Evolutionary conservation across 2,113 vertebrate species (phyloP).

Genomic region (Coturnix japonica): DNA sequence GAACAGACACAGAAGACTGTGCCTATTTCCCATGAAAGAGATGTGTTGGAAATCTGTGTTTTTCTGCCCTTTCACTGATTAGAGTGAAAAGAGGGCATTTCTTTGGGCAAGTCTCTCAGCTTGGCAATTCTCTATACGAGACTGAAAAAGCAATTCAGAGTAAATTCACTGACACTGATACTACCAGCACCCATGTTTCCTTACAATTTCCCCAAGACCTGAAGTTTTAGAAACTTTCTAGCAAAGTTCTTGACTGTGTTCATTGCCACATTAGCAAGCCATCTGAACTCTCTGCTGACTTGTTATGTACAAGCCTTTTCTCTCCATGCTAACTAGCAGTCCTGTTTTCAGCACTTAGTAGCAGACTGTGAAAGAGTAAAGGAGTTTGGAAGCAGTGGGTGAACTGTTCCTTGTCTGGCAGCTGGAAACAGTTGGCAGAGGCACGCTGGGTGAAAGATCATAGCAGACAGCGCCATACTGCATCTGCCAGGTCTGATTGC

Average conservation of each 20-base stretch:
- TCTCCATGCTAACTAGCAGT: neutral
- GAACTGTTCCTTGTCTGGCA: slow-evolving; percentile 3
- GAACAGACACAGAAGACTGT: neutral
- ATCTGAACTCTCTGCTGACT: neutral
- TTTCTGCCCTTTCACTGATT: neutral
- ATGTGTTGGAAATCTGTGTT: neutral
- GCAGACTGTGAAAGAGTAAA: neutral
- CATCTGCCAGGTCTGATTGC: slow-evolving; percentile 32
- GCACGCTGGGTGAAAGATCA: neutral
- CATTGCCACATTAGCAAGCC: neutral
- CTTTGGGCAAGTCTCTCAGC: fast-evolving
- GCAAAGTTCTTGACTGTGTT: neutral
- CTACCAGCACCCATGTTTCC: neutral
- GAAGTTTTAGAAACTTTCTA: neutral
- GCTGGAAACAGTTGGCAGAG: slow-evolving; percentile 32
- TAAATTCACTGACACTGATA: neutral
- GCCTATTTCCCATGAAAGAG: neutral
- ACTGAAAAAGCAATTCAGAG: neutral
- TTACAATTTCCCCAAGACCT: neutral
- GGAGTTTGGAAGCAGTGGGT: neutral
- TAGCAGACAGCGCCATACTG: neutral
- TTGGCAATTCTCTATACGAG: neutral
- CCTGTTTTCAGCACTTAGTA: neutral
- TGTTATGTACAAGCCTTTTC: neutral
- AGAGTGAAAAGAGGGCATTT: neutral